Evolutionary conservation across 2,797 vertebrate species (phyloP).

Genomic region (Onychomys arenicola): DNA sequence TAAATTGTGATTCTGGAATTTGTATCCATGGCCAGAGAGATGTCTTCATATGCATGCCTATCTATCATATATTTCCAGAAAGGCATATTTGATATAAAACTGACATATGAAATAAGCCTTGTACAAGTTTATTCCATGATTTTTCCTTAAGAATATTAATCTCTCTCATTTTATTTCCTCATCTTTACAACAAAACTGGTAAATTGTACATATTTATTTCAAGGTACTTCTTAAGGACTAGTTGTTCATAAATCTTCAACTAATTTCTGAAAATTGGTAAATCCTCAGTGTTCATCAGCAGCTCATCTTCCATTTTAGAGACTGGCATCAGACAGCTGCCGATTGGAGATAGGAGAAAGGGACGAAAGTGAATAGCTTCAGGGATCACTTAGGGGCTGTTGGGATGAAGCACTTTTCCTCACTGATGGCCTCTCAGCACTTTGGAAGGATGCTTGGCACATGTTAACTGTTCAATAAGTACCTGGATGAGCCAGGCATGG

Average conservation of each 20-base stretch:
- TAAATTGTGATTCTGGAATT: constrained; percentile 28
- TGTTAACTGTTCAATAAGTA: neutral
- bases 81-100: neutral
- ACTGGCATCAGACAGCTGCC: neutral
- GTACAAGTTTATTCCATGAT: neutral
- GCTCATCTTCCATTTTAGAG: neutral
- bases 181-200: neutral
- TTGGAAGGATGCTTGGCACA: neutral
- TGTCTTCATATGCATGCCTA: neutral
- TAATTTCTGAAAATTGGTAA: neutral
- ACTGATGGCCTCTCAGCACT: neutral
- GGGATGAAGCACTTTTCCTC: neutral
- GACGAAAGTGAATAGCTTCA: neutral
- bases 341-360: neutral
- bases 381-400: neutral
- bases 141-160: constrained; percentile 35
- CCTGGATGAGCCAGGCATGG: neutral
- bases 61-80: neutral
- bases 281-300: neutral
- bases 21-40: neutral
- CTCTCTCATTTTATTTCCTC: neutral
- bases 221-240: neutral
- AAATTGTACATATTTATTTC: constrained; percentile 24
- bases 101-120: neutral
- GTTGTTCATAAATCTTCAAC: constrained; percentile 22